Evolutionary conservation across 2,888 invertebrate species (phyloP), one percentile per base, ranked within the genome.

Genomic region (Pinctada fucata): DNA sequence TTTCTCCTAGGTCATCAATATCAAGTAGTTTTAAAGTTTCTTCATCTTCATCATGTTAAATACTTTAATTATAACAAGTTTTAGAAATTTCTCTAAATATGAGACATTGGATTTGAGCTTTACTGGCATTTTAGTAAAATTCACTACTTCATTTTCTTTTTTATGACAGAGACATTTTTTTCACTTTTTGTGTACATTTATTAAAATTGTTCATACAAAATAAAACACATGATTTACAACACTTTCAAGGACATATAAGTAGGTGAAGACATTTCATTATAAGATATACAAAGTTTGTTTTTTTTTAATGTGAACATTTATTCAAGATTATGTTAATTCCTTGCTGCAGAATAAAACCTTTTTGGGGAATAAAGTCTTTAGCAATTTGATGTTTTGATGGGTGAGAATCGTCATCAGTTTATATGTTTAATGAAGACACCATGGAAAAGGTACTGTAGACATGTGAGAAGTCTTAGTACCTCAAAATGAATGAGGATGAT

Each of bases 401-500:
- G 31, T 31, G 31, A 31, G 31, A 31, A 31, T 31, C 31, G 31
- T 31, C 31, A 31, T 31, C 31, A 31, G 31, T 31, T 31, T 31
- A 31, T 31, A 31, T 31, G 31, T 31, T 31, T 31, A 31, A 31
- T 31, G 31, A 31, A 31, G 31, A 31, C 31, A 31, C 31, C 31
- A 31, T 31, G 31, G 31, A 31, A 31, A 31, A 31, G 31, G 31
- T 31, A 31, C 31, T 31, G 31, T 31, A 31, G 31, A 31, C 31
- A 31, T 31, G 31, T 31, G 31, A 31, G 31, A 31, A 31, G 31
- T 31, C 31, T 31, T 68, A 68, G 68, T 68, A 68, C 68, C 68
- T 68, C 68, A 68, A 13, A 8, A 66, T 65, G 48, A 68, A 31
- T 66, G 66, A 13, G 16, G 68, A 68, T 68, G 68, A 68, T 45